These are phyloP conservation scores for Archocentrus centrarchus DNA, from an alignment of 2,113 vertebrate species.

Conservation along the genomic window DNA sequence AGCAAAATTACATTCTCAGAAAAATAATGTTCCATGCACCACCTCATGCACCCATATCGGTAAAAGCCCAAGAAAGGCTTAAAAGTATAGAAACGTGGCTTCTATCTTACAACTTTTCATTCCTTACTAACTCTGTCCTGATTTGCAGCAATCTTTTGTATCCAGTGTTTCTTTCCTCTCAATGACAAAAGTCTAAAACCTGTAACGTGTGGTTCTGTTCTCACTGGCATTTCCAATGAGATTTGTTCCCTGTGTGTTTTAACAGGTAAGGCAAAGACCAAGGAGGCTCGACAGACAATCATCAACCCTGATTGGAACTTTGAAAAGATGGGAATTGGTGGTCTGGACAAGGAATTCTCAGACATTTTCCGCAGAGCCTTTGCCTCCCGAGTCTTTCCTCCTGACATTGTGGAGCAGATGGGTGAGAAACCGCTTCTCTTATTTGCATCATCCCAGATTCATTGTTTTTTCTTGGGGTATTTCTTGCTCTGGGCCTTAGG, in stretches of 20 bases:
- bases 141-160: background rate
- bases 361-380: constrained; percentile 97
- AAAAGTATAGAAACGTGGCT: background rate
- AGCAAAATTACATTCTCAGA: constrained; percentile 20
- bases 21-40: background rate
- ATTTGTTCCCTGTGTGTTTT: background rate
- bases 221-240: background rate
- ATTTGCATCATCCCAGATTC: background rate
- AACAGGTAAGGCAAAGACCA: constrained; percentile 96
- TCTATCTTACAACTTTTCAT: background rate
- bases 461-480: background rate
- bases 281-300: constrained; percentile 94
- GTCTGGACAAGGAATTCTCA: constrained; percentile 96
- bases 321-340: constrained; percentile 99
- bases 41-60: background rate
- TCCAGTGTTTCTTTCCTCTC: too few relatives aligned
- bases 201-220: background rate
- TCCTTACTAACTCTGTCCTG: too few relatives aligned
- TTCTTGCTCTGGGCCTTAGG: background rate
- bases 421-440: constrained; percentile 73
- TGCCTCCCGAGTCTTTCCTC: constrained; percentile 96
- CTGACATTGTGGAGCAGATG: constrained; percentile 99
- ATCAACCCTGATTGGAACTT: constrained; percentile 99
- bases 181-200: too few relatives aligned
- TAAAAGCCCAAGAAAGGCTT: background rate